Percentiles rank a stretch among this genome's conserved stretches.
Conservation (phyloP, 2,888 invertebrate genomes). For the Ramazzottius varieornatus region DNA sequence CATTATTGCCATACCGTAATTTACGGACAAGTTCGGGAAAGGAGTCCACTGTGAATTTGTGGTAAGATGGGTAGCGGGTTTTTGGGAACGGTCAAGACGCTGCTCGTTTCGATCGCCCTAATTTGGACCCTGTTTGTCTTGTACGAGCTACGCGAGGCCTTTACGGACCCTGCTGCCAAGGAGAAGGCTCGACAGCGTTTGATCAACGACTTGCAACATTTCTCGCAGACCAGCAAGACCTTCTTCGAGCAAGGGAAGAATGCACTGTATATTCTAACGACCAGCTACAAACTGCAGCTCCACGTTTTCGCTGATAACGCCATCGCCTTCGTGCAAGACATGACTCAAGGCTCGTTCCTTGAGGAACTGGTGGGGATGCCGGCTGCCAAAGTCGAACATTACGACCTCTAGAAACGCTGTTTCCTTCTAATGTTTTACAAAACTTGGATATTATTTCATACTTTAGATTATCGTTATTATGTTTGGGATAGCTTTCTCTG, state of each 20-base stretch:
- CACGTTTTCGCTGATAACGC: background rate
- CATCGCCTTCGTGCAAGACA: background rate
- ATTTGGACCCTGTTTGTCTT: background rate
- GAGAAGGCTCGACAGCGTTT: background rate
- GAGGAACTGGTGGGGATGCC: no score
- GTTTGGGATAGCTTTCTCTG: no score
- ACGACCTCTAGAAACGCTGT: no score
- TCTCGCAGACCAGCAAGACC: background rate
- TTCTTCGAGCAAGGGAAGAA: background rate
- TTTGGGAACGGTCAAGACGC: background rate
- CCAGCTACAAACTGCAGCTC: background rate
- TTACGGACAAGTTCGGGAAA: no score
- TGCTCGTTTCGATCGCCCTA: background rate
- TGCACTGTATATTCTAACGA: background rate
- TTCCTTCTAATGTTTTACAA: no score
- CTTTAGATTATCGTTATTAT: no score
- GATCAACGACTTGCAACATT: background rate
- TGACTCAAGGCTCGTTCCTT: no score
- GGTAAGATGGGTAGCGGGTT: no score
- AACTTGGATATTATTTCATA: no score
- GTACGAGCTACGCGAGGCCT: background rate
- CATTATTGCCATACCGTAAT: no score
- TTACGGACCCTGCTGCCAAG: background rate
- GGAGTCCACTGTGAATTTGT: no score
- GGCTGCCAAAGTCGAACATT: no score